Conservation (phyloP, 2,113 vertebrate species). For the Casuarius casuarius region DNA sequence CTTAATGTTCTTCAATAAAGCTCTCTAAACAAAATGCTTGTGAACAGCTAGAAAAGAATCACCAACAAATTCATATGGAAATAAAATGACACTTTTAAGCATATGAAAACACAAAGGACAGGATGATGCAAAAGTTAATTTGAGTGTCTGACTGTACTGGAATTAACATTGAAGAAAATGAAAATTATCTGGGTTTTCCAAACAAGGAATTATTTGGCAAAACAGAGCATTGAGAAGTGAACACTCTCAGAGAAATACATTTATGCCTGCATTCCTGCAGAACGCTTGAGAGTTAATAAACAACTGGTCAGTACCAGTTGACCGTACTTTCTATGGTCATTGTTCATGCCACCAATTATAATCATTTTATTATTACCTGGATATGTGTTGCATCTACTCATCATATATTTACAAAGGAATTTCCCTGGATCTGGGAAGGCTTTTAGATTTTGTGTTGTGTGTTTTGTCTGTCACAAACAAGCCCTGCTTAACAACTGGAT, state of each 20-base stretch:
- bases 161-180: background rate
- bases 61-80: background rate
- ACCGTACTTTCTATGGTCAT: background rate
- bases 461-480: background rate
- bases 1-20: background rate
- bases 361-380: background rate
- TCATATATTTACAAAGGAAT: background rate
- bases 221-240: background rate
- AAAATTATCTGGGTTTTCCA: background rate
- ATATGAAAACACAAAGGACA: background rate
- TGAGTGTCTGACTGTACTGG: background rate
- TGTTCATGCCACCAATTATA: background rate
- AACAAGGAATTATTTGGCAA: background rate
- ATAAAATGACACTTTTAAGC: background rate
- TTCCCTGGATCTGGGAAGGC: background rate
- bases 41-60: background rate
- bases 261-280: background rate
- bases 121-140: background rate
- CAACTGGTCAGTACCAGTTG: background rate
- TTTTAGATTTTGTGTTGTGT: fast-evolving
- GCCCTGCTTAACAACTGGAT: background rate
- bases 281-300: background rate
- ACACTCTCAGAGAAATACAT: background rate
- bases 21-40: background rate
- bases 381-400: background rate